Evolutionary conservation across 2,888 invertebrate species (phyloP).

Genomic region (Girardia tigrina): DNA sequence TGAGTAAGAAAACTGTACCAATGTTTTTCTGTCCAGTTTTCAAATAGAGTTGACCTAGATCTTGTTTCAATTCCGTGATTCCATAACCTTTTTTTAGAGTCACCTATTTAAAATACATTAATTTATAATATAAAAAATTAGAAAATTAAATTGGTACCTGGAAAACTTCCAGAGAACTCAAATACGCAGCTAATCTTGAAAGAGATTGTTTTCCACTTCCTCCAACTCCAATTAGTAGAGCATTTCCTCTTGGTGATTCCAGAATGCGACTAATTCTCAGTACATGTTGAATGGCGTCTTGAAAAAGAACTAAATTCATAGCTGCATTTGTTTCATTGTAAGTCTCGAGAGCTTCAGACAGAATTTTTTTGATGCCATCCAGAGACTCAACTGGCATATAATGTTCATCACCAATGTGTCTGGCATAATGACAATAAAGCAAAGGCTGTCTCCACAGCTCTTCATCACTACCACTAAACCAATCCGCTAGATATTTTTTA

Average conservation of each 20-base stretch:
- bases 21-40: conserved; percentile 84
- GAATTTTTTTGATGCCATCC: conserved; percentile 64
- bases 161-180: conserved; percentile 78
- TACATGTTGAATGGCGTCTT: conserved; percentile 92
- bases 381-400: conserved; percentile 73
- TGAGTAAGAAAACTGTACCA: conserved; percentile 85
- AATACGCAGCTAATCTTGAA: conserved; percentile 77
- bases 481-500: conserved; percentile 77
- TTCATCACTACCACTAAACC: conserved; percentile 59
- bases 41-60: conserved; percentile 69
- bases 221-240: conserved; percentile 80
- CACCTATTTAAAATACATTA: conserved; percentile 51
- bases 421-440: conserved; percentile 81
- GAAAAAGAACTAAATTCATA: conserved; percentile 91
- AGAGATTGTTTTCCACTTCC: conserved; percentile 84
- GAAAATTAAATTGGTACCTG: conserved; percentile 53
- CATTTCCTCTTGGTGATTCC: conserved; percentile 84
- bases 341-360: conserved; percentile 74
- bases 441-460: conserved; percentile 52
- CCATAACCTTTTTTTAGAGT: conserved; percentile 75
- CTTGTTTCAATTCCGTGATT: conserved; percentile 69
- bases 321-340: conserved; percentile 88
- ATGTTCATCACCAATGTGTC: conserved; percentile 81
- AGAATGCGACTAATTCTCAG: conserved; percentile 75
- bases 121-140: not conserved